Percentiles rank a stretch among this genome's conserved stretches.
Evolutionary conservation across 2,113 vertebrate species (phyloP).

Genomic region (cattle (Bos taurus)): ARS-UCD2.0 NC_037356.1:41337501-41338000

Average conservation of each 20-base stretch:
- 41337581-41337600: background rate
- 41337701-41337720: background rate
- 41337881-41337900: background rate
- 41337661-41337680: background rate
- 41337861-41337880: background rate
- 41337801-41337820: background rate
- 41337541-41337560: background rate
- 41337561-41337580: background rate
- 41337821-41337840: background rate
- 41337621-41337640: background rate
- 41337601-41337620: background rate
- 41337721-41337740: background rate
- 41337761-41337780: background rate
- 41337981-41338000: background rate
- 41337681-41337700: rapidly evolving
- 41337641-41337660: background rate
- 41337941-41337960: background rate
- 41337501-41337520: background rate
- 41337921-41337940: background rate
- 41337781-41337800: background rate
- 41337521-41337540: background rate
- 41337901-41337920: background rate
- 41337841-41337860: background rate
- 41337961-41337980: background rate
- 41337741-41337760: background rate